Evolutionary conservation across 2,888 invertebrate species (phyloP).

Genomic region (Tenthredo scrophulariae): DNA sequence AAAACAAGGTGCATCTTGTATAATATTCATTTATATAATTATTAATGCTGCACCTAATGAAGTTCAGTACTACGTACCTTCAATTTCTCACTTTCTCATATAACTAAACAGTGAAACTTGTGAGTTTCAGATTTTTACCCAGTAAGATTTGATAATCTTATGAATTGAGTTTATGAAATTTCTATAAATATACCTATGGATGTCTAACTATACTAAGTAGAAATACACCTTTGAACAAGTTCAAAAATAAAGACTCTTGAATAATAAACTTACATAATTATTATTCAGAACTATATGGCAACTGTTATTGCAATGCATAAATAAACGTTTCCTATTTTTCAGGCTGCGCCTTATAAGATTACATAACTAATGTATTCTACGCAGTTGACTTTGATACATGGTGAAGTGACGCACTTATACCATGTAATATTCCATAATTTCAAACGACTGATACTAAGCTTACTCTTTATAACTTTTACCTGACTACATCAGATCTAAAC

Average conservation of each 20-base stretch:
- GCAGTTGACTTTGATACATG: constrained; percentile 16
- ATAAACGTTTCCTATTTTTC: constrained; percentile 36
- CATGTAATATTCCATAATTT: constrained; percentile 30
- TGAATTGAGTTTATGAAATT: not conserved
- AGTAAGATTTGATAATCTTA: not conserved
- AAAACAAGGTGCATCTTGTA: not conserved
- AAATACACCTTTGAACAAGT: constrained; percentile 29
- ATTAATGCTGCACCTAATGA: not conserved
- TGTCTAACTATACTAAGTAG: not conserved
- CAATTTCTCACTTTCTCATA: not conserved
- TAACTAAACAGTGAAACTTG: not conserved
- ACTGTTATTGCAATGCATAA: constrained; percentile 21
- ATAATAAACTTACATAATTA: constrained; percentile 10
- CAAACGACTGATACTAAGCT: constrained; percentile 18
- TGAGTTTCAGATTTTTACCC: not conserved
- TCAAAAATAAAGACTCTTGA: not conserved
- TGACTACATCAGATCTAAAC: constrained; percentile 9
- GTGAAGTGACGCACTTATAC: constrained; percentile 1
- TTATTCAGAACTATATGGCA: constrained; percentile 15
- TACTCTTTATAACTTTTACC: constrained; percentile 13
- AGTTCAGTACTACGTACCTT: not conserved
- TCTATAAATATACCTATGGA: constrained; percentile 5
- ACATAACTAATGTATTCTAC: constrained; percentile 19
- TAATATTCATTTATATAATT: constrained; percentile 27
- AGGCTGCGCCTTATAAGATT: constrained; percentile 8